Evolutionary conservation across 2,113 vertebrate species (phyloP).

Genomic region (Brienomyrus brachyistius): DNA sequence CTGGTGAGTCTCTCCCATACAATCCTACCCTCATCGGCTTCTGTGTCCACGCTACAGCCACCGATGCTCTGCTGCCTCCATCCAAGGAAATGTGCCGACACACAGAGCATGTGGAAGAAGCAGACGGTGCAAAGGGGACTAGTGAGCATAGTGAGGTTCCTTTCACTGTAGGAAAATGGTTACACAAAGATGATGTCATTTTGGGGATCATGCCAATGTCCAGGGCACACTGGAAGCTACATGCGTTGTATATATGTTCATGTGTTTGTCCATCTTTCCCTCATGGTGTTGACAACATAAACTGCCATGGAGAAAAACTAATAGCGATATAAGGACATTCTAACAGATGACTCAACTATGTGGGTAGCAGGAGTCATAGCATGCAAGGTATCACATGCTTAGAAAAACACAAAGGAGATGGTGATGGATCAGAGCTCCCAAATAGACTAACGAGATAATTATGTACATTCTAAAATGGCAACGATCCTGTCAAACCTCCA

Average conservation of each 20-base stretch:
- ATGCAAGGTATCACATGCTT: not conserved
- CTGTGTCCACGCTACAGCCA: not conserved
- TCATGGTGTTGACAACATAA: not conserved
- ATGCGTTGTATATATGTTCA: not conserved
- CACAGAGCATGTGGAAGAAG: not conserved
- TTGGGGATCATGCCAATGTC: not conserved
- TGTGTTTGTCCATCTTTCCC: not conserved
- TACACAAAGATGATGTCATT: not conserved
- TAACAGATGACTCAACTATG: not conserved
- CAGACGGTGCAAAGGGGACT: not conserved
- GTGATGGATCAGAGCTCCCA: not conserved
- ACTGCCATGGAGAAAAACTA: not conserved
- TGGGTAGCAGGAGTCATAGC: not conserved
- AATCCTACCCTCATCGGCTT: not conserved
- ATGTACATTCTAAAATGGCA: not conserved
- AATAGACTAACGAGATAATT: not conserved
- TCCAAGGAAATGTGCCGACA: not conserved
- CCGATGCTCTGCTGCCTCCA: not conserved
- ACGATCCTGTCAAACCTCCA: not conserved
- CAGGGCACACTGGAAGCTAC: not conserved
- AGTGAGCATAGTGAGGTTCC: not conserved
- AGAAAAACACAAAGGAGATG: not conserved
- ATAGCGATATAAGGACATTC: not conserved
- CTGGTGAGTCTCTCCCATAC: not conserved
- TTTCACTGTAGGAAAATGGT: not conserved